phyloP scores from a whole-genome alignment of 1,140 invertebrate species.

The Aradophagus sp. region DNA sequence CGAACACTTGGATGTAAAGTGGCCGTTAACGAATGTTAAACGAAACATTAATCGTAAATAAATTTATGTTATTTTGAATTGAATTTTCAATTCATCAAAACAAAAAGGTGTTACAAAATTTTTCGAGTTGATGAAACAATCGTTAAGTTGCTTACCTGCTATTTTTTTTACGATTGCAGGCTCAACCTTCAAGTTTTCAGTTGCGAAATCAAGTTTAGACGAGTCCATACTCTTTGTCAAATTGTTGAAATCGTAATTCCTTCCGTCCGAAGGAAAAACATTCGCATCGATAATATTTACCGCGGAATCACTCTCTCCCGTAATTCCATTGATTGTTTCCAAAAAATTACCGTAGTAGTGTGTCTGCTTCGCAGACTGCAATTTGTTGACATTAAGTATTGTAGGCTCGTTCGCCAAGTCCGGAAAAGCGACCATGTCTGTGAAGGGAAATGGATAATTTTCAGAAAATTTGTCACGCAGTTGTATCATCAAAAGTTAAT shows the following conservation, averaged over 20 bases:
- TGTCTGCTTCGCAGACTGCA: constrained; percentile 30
- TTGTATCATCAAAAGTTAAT: too few species aligned
- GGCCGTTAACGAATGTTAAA: too few species aligned
- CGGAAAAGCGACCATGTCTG: constrained; percentile 71
- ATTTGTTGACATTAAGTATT: constrained; percentile 54
- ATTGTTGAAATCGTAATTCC: constrained; percentile 48
- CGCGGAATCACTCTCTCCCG: constrained; percentile 16
- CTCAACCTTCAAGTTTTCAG: constrained; percentile 55
- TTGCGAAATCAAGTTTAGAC: constrained; percentile 45
- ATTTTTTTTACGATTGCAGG: constrained; percentile 62
- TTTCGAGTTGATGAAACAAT: too few species aligned
- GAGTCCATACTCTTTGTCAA: constrained; percentile 19
- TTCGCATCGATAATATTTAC: constrained; percentile 9
- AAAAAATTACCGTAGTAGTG: constrained; percentile 25
- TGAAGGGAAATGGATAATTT: constrained; percentile 30
- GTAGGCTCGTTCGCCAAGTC: constrained; percentile 64
- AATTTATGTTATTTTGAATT: too few species aligned
- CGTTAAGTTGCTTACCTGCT: constrained; percentile 49
- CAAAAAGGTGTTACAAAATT: too few species aligned
- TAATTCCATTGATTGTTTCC: constrained; percentile 23
- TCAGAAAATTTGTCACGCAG: neutral
- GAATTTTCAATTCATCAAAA: too few species aligned
- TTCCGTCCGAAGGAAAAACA: constrained; percentile 21
- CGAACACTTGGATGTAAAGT: too few species aligned
- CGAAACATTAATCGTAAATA: too few species aligned